Conservation (phyloP, 2,797 vertebrate genomes). For the Lophius americanus region DNA sequence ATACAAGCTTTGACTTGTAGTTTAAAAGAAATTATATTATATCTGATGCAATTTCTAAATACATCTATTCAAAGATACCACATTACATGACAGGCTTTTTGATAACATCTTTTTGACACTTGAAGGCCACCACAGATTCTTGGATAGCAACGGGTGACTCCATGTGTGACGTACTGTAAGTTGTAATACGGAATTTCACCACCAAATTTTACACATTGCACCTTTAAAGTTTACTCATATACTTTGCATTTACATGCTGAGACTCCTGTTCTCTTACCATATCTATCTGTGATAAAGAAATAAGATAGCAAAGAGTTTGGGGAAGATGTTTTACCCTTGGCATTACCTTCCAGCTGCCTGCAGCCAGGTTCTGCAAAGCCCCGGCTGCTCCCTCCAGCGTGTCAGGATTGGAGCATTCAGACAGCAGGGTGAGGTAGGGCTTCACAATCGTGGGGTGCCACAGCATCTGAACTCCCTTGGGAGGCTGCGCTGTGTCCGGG, state of each 20-base stretch:
- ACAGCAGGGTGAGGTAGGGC: constrained; percentile 99
- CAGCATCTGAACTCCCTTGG: constrained; percentile 98
- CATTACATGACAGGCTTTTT: too few species aligned
- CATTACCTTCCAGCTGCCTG: constrained; percentile 97
- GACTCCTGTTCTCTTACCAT: neutral
- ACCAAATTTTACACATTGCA: too few species aligned
- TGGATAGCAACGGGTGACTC: too few species aligned
- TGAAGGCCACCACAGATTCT: too few species aligned
- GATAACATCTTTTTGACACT: too few species aligned
- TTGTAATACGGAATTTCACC: too few species aligned
- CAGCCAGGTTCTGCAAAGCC: constrained; percentile 97
- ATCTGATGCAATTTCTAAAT: too few species aligned
- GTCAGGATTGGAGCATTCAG: constrained; percentile 99
- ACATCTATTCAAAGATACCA: too few species aligned
- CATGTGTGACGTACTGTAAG: too few species aligned
- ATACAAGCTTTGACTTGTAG: too few species aligned
- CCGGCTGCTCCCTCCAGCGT: constrained; percentile 98
- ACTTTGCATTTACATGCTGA: neutral
- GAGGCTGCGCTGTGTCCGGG: constrained; percentile 93
- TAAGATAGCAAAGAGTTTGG: neutral
- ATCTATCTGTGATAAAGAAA: constrained; percentile 3
- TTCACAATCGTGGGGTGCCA: constrained; percentile 99
- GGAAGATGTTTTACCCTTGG: neutral
- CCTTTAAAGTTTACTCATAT: too few species aligned
- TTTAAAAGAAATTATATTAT: too few species aligned